Evolutionary conservation across 2,797 vertebrate genomes (phyloP), one percentile per base, ranked within the genome.

Genomic region (Serranus cabrilla): DNA sequence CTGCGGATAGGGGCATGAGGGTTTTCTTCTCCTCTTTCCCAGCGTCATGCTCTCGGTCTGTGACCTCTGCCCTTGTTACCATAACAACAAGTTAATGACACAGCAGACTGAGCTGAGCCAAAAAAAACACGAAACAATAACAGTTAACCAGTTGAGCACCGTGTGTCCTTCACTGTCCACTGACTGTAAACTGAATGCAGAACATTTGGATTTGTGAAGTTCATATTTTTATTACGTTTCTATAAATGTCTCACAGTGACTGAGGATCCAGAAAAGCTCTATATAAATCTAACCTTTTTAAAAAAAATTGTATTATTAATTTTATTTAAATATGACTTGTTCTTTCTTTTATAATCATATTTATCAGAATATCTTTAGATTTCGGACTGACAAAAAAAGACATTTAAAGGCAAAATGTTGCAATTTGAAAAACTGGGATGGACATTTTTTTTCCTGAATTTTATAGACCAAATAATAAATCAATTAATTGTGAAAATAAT

Each of bases 61-160:
- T 82, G 75, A 88, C 82, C 89, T 89, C 62, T 83, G 85, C 64
- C 68, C 78, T 78, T 88, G 89, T 90, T 91, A 68, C 84, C 85
- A 91, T 90, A 89, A 87, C 84, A 89, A 84, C 87, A 87, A 81
- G 62, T 80, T 88, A 80, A 86, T 88, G 90, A 88, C 86, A 79
- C 76, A 84, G 84, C 82, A 82, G 59, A 67, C 42, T 64, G 58
- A 67, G 64, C 59, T 65, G 73, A 76, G 58, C 20, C 77, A 78
- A 71, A 80, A 89, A 79, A 89, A 81, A 82, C 57, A 74, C 34
- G 2, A 23, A 70, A 63, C 39, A 42, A 46, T 46, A 47, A 16
- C 42, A 62, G 43, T 56, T 11, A 74, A 74, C 63, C n/a, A 51
- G 67, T 34, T 2, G 11, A 59, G 58, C 71, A 20, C 14, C 61